Percentiles rank a stretch among this genome's conserved stretches.
These are phyloP conservation scores for Lochmaea capreae DNA, from an alignment of 2,888 invertebrate genomes.

Conservation along the genomic window DNA sequence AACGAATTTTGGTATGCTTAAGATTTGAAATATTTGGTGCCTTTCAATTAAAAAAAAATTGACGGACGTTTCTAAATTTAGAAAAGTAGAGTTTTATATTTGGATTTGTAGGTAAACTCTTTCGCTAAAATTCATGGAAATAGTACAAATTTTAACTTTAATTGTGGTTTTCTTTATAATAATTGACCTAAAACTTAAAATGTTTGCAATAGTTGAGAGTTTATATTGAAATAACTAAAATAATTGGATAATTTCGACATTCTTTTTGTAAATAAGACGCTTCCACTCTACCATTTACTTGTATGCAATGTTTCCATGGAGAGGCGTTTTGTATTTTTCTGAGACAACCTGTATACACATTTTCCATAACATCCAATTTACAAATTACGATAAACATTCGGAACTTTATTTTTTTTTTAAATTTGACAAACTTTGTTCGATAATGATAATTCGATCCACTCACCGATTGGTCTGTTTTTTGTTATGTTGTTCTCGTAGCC, in stretches of 20 bases:
- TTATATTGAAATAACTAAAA: neutral
- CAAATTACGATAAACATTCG: too few species aligned
- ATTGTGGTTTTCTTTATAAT: neutral
- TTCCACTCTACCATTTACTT: too few species aligned
- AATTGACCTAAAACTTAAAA: too few species aligned
- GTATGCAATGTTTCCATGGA: too few species aligned
- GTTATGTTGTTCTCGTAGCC: constrained; percentile 6
- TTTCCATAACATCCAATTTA: too few species aligned
- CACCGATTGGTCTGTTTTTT: constrained; percentile 10
- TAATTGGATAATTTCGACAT: too few species aligned
- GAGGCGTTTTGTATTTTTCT: too few species aligned
- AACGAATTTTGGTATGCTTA: neutral
- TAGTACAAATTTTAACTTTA: neutral
- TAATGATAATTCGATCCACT: neutral
- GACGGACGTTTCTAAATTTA: neutral
- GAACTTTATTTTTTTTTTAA: too few species aligned
- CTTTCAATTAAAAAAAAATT: neutral
- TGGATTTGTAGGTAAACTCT: neutral
- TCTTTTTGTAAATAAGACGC: too few species aligned
- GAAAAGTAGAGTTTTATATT: neutral
- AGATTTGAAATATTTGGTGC: neutral
- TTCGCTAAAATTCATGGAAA: neutral
- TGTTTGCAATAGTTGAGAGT: neutral
- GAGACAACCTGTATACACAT: too few species aligned
- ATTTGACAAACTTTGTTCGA: neutral